phyloP scores from a whole-genome alignment of 1,140 invertebrate species.

The Littorina saxatilis region DNA sequence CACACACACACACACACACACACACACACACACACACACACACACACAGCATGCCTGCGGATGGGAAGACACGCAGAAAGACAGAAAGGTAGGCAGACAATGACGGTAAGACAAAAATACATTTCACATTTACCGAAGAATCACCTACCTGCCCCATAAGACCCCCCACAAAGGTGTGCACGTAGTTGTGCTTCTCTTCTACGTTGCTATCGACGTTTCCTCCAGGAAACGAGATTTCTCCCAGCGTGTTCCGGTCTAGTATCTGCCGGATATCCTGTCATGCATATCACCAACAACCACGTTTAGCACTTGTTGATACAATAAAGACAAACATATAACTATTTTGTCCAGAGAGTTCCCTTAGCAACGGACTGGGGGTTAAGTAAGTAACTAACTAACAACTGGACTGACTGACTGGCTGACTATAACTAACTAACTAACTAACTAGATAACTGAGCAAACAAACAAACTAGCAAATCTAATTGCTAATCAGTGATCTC shows the following conservation, averaged over 20 bases:
- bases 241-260: slow-evolving; percentile 44
- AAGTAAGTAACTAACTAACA: too few relatives aligned
- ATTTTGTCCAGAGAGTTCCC: too few relatives aligned
- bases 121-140: background rate
- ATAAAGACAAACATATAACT: background rate
- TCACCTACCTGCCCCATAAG: slow-evolving; percentile 47
- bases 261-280: slow-evolving; percentile 52
- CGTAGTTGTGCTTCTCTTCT: slow-evolving; percentile 53
- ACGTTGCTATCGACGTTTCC: slow-evolving; percentile 46
- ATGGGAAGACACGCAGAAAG: background rate
- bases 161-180: slow-evolving; percentile 53
- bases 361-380: too few relatives aligned
- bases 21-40: background rate
- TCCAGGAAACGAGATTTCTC: slow-evolving; percentile 61
- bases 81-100: background rate
- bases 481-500: too few relatives aligned
- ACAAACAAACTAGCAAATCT: too few relatives aligned
- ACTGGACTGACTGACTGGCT: too few relatives aligned
- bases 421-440: too few relatives aligned
- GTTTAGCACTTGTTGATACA: background rate
- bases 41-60: background rate
- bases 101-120: background rate
- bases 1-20: background rate
- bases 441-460: too few relatives aligned
- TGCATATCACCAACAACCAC: slow-evolving; percentile 43